These are phyloP conservation scores for Caenorhabditis elegans DNA, from an alignment of 1,140 invertebrate genomes.

Conservation along the genomic window WBcel235 BX284604.4:8040501-8041000, in stretches of 20 bases:
- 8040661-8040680: background rate
- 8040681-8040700: background rate
- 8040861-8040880: background rate
- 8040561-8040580: background rate
- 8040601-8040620: background rate
- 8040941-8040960: conserved; percentile 1
- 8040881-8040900: background rate
- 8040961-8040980: background rate
- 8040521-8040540: no score
- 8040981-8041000: background rate
- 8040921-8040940: background rate
- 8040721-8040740: conserved; percentile 8
- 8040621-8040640: background rate
- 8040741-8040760: background rate
- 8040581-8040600: background rate
- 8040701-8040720: background rate
- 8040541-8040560: no score
- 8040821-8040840: background rate
- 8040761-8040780: background rate
- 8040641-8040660: conserved; percentile 9
- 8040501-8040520: no score
- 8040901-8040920: conserved; percentile 21
- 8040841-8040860: background rate
- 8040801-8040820: conserved; percentile 23
- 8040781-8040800: conserved; percentile 10